These are phyloP conservation scores for Oryzias javanicus DNA, from an alignment of 2,113 vertebrate genomes.

Conservation along the genomic window DNA sequence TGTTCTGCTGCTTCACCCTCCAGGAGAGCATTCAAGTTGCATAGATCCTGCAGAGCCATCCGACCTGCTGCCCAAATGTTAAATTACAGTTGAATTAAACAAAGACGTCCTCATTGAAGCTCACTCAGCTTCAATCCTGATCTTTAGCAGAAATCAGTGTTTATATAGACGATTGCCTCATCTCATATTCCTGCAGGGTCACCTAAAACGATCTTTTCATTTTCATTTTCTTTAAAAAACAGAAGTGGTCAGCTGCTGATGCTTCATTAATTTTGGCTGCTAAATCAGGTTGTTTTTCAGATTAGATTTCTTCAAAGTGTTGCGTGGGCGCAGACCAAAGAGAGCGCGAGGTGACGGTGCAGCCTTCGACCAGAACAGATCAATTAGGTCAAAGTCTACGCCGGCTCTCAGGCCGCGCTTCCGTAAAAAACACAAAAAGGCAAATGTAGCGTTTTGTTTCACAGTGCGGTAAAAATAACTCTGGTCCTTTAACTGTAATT, in stretches of 20 bases:
- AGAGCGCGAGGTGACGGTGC: conserved; percentile 30
- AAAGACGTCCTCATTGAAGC: no score
- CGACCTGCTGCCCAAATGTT: background rate
- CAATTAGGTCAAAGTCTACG: conserved; percentile 31
- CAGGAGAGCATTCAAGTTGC: conserved; percentile 46
- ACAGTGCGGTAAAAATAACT: background rate
- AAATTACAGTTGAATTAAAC: background rate
- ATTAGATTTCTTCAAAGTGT: conserved; percentile 61
- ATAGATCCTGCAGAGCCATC: conserved; percentile 82
- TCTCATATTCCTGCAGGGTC: conserved; percentile 17
- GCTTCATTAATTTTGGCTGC: conserved; percentile 60
- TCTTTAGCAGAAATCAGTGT: conserved; percentile 8
- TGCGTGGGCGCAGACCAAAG: conserved; percentile 35
- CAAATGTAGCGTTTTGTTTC: conserved; percentile 4
- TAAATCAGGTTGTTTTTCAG: conserved; percentile 57
- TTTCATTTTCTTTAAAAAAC: conserved; percentile 47
- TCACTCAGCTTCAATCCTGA: no score
- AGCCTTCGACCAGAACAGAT: conserved; percentile 26
- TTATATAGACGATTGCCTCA: conserved; percentile 35
- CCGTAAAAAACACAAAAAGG: conserved; percentile 7
- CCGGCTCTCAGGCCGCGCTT: conserved; percentile 33
- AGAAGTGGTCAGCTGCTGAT: conserved; percentile 23
- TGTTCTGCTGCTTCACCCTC: conserved; percentile 7
- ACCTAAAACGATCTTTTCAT: conserved; percentile 12
- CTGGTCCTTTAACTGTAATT: conserved; percentile 3